phyloP scores from a whole-genome alignment of 2,888 invertebrate genomes.

The Tanytarsus gracilentus region DNA sequence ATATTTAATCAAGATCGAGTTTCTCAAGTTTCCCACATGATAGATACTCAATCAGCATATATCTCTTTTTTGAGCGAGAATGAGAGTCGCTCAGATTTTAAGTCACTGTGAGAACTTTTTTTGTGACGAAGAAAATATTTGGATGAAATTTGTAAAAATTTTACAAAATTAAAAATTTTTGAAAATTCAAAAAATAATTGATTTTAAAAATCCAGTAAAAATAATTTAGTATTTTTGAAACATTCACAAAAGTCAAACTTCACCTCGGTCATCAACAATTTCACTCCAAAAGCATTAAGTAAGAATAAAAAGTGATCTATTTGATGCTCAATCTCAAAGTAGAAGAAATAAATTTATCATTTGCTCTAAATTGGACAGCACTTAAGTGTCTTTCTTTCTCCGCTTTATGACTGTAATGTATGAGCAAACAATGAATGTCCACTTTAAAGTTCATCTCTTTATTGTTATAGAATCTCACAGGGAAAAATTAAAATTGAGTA shows the following conservation, averaged over 20 bases:
- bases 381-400: not conserved
- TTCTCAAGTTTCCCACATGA: slow-evolving; percentile 9
- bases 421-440: not conserved
- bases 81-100: not conserved
- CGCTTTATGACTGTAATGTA: too few relatives aligned
- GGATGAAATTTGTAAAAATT: too few relatives aligned
- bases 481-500: too few relatives aligned
- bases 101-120: too few relatives aligned
- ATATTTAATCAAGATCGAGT: slow-evolving; percentile 14
- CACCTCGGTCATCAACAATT: not conserved
- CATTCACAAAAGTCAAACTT: too few relatives aligned
- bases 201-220: too few relatives aligned
- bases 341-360: slow-evolving; percentile 2
- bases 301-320: slow-evolving; percentile 1
- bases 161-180: too few relatives aligned
- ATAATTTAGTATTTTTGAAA: too few relatives aligned
- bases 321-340: not conserved
- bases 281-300: not conserved
- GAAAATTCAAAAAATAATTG: too few relatives aligned
- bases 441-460: not conserved
- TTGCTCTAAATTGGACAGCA: slow-evolving; percentile 7
- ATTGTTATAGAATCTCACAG: not conserved
- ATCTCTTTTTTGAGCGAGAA: not conserved
- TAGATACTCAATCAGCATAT: slow-evolving; percentile 9
- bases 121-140: too few relatives aligned